phyloP scores from a whole-genome alignment of 2,888 invertebrate genomes.

The Cerastis rubricosa region DNA sequence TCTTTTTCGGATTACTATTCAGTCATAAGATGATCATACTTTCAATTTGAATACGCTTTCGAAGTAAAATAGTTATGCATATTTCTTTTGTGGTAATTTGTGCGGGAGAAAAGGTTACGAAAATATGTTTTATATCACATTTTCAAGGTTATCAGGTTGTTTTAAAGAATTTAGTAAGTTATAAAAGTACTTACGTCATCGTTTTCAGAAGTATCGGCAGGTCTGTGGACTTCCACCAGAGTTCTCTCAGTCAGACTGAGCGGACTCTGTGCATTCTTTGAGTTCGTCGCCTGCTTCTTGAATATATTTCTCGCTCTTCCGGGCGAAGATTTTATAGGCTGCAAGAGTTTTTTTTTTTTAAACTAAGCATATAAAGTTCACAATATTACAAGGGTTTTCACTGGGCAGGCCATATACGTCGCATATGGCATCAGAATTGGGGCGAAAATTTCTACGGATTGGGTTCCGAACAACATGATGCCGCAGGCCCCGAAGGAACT shows the following conservation, averaged over 20 bases:
- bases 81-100: neutral
- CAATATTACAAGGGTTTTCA: neutral
- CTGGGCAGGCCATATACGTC: no score
- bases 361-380: neutral
- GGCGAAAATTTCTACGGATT: no score
- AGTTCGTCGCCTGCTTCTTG: conserved; percentile 84
- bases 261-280: conserved; percentile 80
- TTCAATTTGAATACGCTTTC: neutral
- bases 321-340: conserved; percentile 87
- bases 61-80: neutral
- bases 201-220: conserved; percentile 75
- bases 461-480: no score
- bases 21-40: neutral
- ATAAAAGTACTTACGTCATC: conserved; percentile 79
- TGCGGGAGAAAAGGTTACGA: neutral
- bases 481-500: no score
- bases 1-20: neutral
- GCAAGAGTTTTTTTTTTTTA: conserved; percentile 18
- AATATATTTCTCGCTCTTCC: conserved; percentile 88
- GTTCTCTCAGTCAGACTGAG: conserved; percentile 85
- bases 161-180: neutral
- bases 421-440: no score
- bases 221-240: conserved; percentile 80
- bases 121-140: neutral
- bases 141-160: neutral